Evolutionary conservation across 2,888 invertebrate genomes (phyloP).

Genomic region (Branchellion lobata): DNA sequence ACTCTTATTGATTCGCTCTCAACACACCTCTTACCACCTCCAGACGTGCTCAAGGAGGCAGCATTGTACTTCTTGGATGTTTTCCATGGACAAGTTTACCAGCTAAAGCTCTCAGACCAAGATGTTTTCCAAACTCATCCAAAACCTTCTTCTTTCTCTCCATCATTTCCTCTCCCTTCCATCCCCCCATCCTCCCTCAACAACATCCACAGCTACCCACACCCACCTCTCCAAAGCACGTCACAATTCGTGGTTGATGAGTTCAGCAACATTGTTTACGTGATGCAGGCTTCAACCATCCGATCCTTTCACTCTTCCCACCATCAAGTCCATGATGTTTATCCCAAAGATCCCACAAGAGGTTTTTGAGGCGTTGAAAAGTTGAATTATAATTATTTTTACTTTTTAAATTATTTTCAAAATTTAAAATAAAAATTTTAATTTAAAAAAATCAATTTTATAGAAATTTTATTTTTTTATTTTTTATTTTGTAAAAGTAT

Average conservation of each 20-base stretch:
- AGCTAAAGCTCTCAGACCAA: not conserved
- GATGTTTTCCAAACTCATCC: not conserved
- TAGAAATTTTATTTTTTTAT: not conserved
- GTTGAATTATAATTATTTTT: not conserved
- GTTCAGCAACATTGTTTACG: not conserved
- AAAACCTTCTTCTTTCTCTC: not conserved
- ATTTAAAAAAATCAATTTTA: not conserved
- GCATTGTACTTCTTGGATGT: constrained; percentile 36
- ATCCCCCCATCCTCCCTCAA: not conserved
- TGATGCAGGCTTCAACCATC: not conserved
- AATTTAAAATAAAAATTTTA: not conserved
- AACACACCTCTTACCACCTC: no score
- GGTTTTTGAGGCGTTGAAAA: not conserved
- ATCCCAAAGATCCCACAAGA: not conserved
- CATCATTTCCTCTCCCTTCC: no score
- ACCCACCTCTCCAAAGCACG: not conserved
- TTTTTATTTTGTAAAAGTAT: no score
- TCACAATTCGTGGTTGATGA: constrained; percentile 10
- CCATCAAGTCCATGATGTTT: not conserved
- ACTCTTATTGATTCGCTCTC: no score
- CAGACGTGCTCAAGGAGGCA: constrained; percentile 15
- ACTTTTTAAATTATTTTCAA: not conserved
- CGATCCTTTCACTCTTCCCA: not conserved
- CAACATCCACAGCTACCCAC: constrained; percentile 16
- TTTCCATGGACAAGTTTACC: constrained; percentile 46